phyloP scores from a whole-genome alignment of 1,140 invertebrate genomes.

The Zaprionus africanus region DNA sequence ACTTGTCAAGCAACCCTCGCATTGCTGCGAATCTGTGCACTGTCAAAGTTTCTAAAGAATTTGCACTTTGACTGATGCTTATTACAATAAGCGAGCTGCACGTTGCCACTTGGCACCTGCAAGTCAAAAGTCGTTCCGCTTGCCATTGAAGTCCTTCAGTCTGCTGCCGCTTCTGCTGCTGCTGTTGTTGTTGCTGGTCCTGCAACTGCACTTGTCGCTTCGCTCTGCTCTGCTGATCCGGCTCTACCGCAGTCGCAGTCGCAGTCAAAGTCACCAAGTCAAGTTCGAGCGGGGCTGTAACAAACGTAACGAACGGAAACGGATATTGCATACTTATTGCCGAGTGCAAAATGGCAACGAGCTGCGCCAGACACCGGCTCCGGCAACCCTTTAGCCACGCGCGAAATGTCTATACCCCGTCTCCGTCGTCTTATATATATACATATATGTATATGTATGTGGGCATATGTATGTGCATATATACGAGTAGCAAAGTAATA shows the following conservation, averaged over 20 bases:
- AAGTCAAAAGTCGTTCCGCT: slow-evolving; percentile 54
- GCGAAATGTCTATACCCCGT: background rate
- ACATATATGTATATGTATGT: background rate
- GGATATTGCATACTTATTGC: slow-evolving; percentile 82
- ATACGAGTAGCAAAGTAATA: slow-evolving; percentile 41
- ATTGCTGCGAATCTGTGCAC: slow-evolving; percentile 26
- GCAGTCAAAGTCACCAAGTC: slow-evolving; percentile 12
- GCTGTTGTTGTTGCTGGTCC: background rate
- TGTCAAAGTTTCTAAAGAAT: slow-evolving; percentile 69
- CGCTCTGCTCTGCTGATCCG: background rate
- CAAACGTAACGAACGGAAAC: slow-evolving; percentile 80
- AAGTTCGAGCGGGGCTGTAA: slow-evolving; percentile 61
- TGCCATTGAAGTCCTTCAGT: slow-evolving; percentile 51
- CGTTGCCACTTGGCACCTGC: slow-evolving; percentile 62
- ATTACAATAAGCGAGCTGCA: slow-evolving; percentile 69
- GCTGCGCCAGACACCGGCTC: slow-evolving; percentile 42
- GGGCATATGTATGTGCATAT: slow-evolving; percentile 11
- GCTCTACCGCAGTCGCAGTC: slow-evolving; percentile 24
- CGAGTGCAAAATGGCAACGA: slow-evolving; percentile 74
- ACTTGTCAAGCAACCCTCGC: slow-evolving; percentile 38
- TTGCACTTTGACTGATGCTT: slow-evolving; percentile 76
- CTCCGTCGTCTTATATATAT: background rate
- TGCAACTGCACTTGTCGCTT: slow-evolving; percentile 2
- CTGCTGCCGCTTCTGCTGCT: background rate
- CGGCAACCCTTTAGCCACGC: slow-evolving; percentile 9